Evolutionary conservation across 1,140 invertebrate genomes (phyloP), one percentile per base, ranked within the genome.

Genomic region (Drosophila sp.): DNA sequence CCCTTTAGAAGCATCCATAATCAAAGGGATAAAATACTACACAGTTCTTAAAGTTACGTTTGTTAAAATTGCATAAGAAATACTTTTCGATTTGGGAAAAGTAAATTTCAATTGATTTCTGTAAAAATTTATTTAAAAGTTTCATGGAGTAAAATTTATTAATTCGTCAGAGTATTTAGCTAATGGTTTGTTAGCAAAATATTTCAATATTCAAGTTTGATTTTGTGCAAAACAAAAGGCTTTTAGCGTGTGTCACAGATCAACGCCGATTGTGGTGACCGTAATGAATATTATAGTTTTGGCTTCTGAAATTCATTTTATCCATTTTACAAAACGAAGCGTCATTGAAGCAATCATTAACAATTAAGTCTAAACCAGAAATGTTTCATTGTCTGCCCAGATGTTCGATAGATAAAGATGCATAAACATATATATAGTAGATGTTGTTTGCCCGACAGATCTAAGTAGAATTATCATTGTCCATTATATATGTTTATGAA

Each of bases 191-290:
- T 5, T 9, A 7, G 8, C 18, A 25, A n/a, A n/a, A 18, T 50
- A n/a, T 27, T n/a, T 21, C 2, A 1, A 41, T 43, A 43, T 53
- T 54, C 16, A 25, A 64, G 38, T 54, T 40, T 64, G 61, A 64
- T 64, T 64, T 64, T 43, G 50, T 54, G 48, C 38, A 54, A 54
- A 54, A 64, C 61, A 64, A 64, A 64, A 53, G 48, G 48, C 50
- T 54, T 63, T 54, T 32, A 13, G 61, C 14, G 36, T 53, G 25
- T 53, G 36, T 53, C 61, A 53, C 48, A 53, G 61, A 53, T 63
- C 61, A 56, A 32, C 38, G 16, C n/a, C 50, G 54, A 29, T 63
- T 43, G 36, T 41, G 25, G 61, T 11, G 13, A 14, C 4, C 4
- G 5, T 50, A 50, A 50, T 50, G 46, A 50, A 50, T 50, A 29